A percentile compares a stretch with the other conserved stretches of the same genome.
Evolutionary conservation across 1,140 invertebrate species (phyloP).

Genomic region (Drosophila chauvacae): DNA sequence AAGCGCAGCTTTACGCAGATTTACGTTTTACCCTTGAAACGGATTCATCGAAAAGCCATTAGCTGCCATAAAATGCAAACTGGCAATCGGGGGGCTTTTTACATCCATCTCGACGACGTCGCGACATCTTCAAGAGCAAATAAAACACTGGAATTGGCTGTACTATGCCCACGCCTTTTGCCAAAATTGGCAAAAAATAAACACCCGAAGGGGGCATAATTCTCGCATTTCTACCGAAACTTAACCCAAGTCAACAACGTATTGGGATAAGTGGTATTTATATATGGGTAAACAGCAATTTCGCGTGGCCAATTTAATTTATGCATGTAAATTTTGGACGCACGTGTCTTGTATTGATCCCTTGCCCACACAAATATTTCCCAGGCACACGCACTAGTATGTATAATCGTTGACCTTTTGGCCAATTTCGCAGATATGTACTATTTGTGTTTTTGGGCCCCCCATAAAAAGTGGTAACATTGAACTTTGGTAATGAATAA

Average conservation of each 20-base stretch:
- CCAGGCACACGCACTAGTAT: constrained; percentile 1
- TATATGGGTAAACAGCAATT: constrained; percentile 21
- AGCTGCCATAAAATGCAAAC: constrained; percentile 60
- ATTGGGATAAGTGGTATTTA: constrained; percentile 17
- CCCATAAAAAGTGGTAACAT: constrained; percentile 16
- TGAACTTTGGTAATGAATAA: constrained; percentile 33
- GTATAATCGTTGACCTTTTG: too few species aligned
- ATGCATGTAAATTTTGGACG: constrained; percentile 13
- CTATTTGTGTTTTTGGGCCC: not conserved
- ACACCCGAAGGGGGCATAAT: constrained; percentile 8
- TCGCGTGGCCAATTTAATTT: not conserved
- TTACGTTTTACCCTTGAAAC: constrained; percentile 76
- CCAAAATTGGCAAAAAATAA: constrained; percentile 21
- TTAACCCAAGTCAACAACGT: constrained; percentile 30
- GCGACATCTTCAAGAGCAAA: constrained; percentile 27
- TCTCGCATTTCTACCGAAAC: constrained; percentile 23
- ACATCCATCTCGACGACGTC: constrained; percentile 30
- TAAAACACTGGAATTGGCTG: constrained; percentile 20
- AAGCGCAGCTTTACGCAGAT: constrained; percentile 58
- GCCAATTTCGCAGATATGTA: not conserved
- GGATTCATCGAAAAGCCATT: constrained; percentile 66
- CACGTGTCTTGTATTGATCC: constrained; percentile 7
- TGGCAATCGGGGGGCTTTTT: constrained; percentile 27
- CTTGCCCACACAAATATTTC: not conserved
- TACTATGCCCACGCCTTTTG: constrained; percentile 5